Base-by-base conservation (phyloP, 2,113 vertebrate species). In the Gymnocephalus cernua region DNA sequence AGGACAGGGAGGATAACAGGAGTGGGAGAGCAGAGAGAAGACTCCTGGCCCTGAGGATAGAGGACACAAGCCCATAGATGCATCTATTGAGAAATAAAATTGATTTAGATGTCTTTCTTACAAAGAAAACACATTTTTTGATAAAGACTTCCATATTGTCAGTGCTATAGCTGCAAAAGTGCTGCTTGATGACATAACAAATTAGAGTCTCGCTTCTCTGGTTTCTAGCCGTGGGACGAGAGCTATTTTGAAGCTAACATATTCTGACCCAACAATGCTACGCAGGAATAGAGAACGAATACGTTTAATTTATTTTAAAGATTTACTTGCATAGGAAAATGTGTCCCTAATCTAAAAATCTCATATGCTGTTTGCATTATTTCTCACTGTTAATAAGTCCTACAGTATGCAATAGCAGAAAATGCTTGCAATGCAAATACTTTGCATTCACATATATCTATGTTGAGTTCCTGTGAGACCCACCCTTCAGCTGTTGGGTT, bases 141-240 rank as follows among this genome's bases (percentile, higher is more conserved):
- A 45, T 23, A 12, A 70, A 78, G 32, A 65, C 16, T 61, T n/a
- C 14, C 29, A 44, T 56, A 44, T 56, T 62, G 56, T 62, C 45
- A 35, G 59, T 21, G 38, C 44, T 72, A 38, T 29, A 58, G 72
- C 61, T 77, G 58, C 2, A 54, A n/a, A 77, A 83, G 71, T 79
- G 74, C 65, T 83, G 59, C 69, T 67, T 76, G 79, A 83, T 83
- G 79, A 85, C 77, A 83, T 77, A 88, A 82, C 74, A 66, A 61
- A 82, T 82, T 63, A 74, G 32, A 85, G 41, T 76, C 65, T 73
- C 79, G 79, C 75, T 32, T 84, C 58, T 75, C 63, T 64, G 48
- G 38, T 66, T 75, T 81, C 16, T 61, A 58, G 73, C 70, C 70
- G 88, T 76, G 74, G 76, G 74, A 81, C 69, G 79, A 73, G 65